Conservation (phyloP, 1,140 invertebrate species). For the Bombus superbus region DNA sequence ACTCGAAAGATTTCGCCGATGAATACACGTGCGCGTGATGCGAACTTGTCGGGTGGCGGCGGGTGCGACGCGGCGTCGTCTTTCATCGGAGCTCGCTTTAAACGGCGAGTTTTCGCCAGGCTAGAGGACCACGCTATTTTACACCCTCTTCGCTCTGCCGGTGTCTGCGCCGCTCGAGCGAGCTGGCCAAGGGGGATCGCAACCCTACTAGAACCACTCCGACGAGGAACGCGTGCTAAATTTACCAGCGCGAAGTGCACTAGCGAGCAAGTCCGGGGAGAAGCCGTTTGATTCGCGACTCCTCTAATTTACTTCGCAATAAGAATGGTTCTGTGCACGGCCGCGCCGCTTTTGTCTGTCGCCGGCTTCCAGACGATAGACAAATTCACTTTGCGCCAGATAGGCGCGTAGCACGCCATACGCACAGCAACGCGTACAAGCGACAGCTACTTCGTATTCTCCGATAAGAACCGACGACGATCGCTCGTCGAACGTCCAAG, state of each 20-base stretch:
- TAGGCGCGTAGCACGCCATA: no score
- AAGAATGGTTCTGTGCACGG: not conserved
- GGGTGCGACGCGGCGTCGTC: no score
- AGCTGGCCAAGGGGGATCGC: constrained; percentile 22
- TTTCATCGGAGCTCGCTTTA: not conserved
- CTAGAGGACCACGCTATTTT: constrained; percentile 48
- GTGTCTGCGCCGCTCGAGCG: constrained; percentile 10
- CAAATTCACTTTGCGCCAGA: no score
- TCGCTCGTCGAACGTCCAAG: no score
- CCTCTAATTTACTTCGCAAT: constrained; percentile 23
- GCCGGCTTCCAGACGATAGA: no score
- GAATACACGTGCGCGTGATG: no score
- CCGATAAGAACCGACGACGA: no score
- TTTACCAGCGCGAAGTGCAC: constrained; percentile 52
- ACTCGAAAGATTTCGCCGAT: no score
- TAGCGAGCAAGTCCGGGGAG: not conserved
- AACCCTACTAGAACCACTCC: constrained; percentile 41
- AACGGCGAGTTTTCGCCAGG: constrained; percentile 35
- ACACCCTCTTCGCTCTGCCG: constrained; percentile 13
- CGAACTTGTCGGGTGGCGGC: no score
- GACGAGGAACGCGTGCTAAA: constrained; percentile 48
- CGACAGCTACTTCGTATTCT: no score
- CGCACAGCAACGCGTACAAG: no score
- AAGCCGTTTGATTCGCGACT: constrained; percentile 37
- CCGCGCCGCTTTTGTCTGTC: no score